These are phyloP conservation scores for Campylorhamphus procurvoides DNA, from an alignment of 2,113 vertebrate genomes.

Conservation along the genomic window DNA sequence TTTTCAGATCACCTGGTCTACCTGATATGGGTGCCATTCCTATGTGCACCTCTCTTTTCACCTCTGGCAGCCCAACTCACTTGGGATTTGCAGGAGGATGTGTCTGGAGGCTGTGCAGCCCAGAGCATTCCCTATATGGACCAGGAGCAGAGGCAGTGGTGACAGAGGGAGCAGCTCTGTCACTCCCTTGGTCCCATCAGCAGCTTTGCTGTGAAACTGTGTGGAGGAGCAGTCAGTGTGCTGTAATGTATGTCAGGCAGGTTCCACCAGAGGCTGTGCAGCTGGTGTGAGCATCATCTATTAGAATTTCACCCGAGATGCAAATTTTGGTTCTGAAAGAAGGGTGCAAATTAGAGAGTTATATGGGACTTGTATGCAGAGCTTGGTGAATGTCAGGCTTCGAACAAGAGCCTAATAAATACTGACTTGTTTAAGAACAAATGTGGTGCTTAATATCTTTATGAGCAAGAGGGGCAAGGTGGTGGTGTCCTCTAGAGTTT, in stretches of 20 bases:
- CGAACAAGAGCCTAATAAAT: neutral
- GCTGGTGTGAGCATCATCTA: neutral
- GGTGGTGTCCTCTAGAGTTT: neutral
- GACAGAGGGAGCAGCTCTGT: neutral
- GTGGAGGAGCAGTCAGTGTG: neutral
- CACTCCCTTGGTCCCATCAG: neutral
- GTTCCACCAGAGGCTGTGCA: neutral
- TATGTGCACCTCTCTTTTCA: neutral
- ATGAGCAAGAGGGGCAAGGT: neutral
- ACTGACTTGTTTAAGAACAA: neutral
- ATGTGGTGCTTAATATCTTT: neutral
- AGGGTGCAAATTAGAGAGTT: neutral
- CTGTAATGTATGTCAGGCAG: neutral
- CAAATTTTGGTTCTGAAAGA: neutral
- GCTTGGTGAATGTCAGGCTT: neutral
- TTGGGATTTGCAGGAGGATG: neutral
- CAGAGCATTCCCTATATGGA: fast-evolving
- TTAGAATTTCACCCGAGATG: neutral
- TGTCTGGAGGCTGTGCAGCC: neutral
- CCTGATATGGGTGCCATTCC: neutral
- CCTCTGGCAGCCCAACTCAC: fast-evolving
- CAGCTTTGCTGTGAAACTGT: neutral
- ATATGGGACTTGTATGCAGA: neutral
- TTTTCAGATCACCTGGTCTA: neutral
- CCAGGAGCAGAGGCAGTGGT: neutral